These are phyloP conservation scores for Drosophila persimilis DNA, from an alignment of 1,140 invertebrate genomes.

Conservation along the genomic window DNA sequence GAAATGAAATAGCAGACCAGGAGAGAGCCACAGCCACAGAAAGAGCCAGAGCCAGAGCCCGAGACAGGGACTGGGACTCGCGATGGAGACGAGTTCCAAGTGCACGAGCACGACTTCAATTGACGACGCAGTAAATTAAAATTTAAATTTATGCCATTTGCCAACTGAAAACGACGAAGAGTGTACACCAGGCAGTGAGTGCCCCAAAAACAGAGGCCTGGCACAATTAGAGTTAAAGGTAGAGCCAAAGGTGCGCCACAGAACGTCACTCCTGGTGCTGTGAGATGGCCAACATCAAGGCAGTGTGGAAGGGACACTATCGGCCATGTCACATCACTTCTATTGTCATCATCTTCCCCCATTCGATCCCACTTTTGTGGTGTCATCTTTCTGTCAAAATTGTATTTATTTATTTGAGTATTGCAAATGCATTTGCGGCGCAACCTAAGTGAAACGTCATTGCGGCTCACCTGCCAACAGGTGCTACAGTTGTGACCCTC, in stretches of 20 bases:
- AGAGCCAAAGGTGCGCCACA: conserved; percentile 37
- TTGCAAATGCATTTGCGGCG: conserved; percentile 45
- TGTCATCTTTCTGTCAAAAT: conserved; percentile 74
- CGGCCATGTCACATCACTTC: conserved; percentile 67
- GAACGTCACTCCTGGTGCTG: conserved; percentile 2
- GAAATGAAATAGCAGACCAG: conserved; percentile 74
- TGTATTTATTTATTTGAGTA: conserved; percentile 73
- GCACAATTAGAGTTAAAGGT: conserved; percentile 41
- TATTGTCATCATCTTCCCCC: conserved; percentile 64
- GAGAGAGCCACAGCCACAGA: conserved; percentile 14
- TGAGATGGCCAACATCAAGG: conserved; percentile 23
- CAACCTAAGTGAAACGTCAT: conserved; percentile 69
- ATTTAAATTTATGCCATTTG: conserved; percentile 83
- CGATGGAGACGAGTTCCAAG: conserved; percentile 49
- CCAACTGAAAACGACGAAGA: conserved; percentile 17
- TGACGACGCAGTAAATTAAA: conserved; percentile 81
- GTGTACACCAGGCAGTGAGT: conserved; percentile 21
- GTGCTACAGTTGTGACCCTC: conserved; percentile 25
- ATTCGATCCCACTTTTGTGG: background rate
- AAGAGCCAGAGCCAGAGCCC: no score
- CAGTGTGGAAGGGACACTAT: conserved; percentile 23
- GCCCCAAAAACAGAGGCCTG: conserved; percentile 32
- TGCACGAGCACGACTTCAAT: conserved; percentile 73
- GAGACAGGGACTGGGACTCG: no score
- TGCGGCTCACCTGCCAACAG: conserved; percentile 69